Conservation (phyloP, 2,888 invertebrate genomes). For the Lomographa bimaculata region DNA sequence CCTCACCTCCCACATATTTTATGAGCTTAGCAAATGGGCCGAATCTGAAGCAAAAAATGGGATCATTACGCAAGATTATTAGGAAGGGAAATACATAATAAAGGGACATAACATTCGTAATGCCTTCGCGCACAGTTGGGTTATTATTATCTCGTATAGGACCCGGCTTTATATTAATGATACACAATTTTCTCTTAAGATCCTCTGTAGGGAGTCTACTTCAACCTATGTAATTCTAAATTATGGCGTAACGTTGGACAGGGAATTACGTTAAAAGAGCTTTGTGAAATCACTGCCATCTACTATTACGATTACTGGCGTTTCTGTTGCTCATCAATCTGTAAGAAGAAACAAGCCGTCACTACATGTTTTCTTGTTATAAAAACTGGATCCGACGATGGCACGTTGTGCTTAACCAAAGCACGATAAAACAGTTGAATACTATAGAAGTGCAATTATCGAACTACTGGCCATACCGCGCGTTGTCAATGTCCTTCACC, state of each 20-base stretch:
- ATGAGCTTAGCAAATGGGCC: conserved; percentile 28
- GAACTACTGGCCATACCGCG: too few relatives aligned
- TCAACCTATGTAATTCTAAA: conserved; percentile 10
- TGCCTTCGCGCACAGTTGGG: conserved; percentile 20
- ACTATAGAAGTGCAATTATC: too few relatives aligned
- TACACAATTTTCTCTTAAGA: conserved; percentile 24
- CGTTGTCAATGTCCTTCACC: too few relatives aligned
- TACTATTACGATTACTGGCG: conserved; percentile 4
- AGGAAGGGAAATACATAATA: conserved; percentile 30
- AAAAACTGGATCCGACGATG: too few relatives aligned
- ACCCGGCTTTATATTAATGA: conserved; percentile 27
- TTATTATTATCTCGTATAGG: conserved; percentile 22
- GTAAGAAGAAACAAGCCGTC: too few relatives aligned
- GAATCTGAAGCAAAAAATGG: conserved; percentile 26
- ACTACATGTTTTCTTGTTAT: too few relatives aligned
- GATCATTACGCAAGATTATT: conserved; percentile 31
- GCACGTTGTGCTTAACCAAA: too few relatives aligned
- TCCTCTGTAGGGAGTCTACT: conserved; percentile 9
- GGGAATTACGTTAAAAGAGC: too few relatives aligned
- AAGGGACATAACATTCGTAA: conserved; percentile 23
- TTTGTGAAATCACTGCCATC: conserved; percentile 5
- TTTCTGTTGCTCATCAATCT: background rate
- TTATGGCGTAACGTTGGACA: conserved; percentile 7
- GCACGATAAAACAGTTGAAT: too few relatives aligned
- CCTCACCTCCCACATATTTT: conserved; percentile 19